Conservation (phyloP, 2,888 invertebrate genomes). For the Pheosia gnoma region DNA sequence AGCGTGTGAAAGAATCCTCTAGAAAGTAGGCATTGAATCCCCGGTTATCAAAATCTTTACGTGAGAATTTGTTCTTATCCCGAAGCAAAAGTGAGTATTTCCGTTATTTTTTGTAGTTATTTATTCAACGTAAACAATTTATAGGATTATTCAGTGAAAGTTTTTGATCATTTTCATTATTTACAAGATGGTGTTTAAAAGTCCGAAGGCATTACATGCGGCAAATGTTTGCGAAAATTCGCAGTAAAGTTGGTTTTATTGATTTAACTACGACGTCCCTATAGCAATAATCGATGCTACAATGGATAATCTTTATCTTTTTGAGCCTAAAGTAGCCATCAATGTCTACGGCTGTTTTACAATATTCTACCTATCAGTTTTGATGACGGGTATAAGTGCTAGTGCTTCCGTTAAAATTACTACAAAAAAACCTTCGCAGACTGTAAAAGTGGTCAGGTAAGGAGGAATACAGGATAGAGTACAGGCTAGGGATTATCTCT, state of each 20-base stretch:
- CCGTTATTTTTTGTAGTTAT: constrained; percentile 39
- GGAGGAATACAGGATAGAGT: constrained; percentile 8
- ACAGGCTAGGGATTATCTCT: not conserved
- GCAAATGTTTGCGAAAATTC: constrained; percentile 59
- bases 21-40: constrained; percentile 82
- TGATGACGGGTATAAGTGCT: constrained; percentile 80
- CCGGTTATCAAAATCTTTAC: constrained; percentile 83
- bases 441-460: constrained; percentile 58
- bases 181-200: constrained; percentile 56
- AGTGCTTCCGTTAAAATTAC: constrained; percentile 77
- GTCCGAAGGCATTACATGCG: constrained; percentile 47
- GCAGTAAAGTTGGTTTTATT: constrained; percentile 63
- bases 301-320: constrained; percentile 43
- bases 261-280: constrained; percentile 73
- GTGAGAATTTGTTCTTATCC: constrained; percentile 79
- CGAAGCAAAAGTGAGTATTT: constrained; percentile 79
- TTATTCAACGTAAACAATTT: constrained; percentile 27
- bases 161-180: constrained; percentile 38
- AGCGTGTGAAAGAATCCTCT: constrained; percentile 84
- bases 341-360: constrained; percentile 42
- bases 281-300: constrained; percentile 63
- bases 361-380: constrained; percentile 45
- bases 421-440: constrained; percentile 60
- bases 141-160: constrained; percentile 36
- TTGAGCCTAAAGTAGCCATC: constrained; percentile 7